A percentile compares a stretch with the other conserved stretches of the same genome.
Evolutionary conservation across 2,113 vertebrate species (phyloP).

Genomic region (Eonycteris spelaea): DNA sequence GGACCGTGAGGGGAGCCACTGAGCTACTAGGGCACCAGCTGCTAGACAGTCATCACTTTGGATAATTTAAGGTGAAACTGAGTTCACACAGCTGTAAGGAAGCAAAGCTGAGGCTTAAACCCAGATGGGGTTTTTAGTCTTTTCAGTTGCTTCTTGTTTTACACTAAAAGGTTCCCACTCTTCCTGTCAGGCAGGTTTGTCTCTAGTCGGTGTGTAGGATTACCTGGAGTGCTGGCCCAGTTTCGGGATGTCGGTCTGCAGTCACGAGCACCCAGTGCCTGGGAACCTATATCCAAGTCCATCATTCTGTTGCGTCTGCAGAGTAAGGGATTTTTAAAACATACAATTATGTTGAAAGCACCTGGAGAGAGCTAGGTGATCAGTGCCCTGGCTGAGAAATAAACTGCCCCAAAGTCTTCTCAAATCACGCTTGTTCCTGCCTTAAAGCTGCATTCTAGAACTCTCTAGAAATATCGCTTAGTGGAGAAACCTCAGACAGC

Average conservation of each 20-base stretch:
- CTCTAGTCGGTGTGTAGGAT: not conserved
- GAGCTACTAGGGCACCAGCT: too few species aligned
- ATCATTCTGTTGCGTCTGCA: not conserved
- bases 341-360: not conserved
- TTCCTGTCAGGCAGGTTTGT: not conserved
- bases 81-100: not conserved
- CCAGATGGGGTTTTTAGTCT: not conserved
- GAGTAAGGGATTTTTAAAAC: not conserved
- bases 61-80: not conserved
- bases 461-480: not conserved
- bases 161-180: not conserved
- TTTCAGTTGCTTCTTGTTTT: not conserved
- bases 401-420: not conserved
- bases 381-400: not conserved
- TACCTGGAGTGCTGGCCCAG: not conserved
- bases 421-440: not conserved
- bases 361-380: not conserved
- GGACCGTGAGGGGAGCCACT: not conserved
- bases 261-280: not conserved
- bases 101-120: not conserved
- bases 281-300: not conserved
- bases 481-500: not conserved
- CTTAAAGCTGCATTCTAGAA: not conserved
- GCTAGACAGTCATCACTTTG: too few species aligned
- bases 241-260: not conserved